Evolutionary conservation across 2,113 vertebrate genomes (phyloP).

Genomic region (Ptilorrhoa leucosticta): DNA sequence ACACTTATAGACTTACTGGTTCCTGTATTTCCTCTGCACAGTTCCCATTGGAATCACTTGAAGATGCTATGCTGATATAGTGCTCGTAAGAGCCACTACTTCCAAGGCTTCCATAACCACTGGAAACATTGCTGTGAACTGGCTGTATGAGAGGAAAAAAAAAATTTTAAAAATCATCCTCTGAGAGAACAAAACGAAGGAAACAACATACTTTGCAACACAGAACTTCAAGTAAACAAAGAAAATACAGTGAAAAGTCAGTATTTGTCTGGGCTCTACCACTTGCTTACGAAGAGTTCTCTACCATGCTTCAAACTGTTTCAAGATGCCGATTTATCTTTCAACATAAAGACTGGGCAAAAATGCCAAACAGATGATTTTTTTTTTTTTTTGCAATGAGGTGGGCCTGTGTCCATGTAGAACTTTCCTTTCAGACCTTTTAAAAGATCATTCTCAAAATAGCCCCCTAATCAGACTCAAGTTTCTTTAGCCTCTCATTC

Average conservation of each 20-base stretch:
- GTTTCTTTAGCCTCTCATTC: background rate
- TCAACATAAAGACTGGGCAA: background rate
- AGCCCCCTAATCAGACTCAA: background rate
- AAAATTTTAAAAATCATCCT: background rate
- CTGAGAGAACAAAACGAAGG: background rate
- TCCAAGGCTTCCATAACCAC: conserved; percentile 84
- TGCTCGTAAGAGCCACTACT: conserved; percentile 86
- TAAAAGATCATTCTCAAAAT: background rate
- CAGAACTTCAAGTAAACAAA: background rate
- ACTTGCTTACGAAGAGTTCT: background rate
- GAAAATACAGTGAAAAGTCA: background rate
- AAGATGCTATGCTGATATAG: conserved; percentile 81
- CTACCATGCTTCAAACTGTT: background rate
- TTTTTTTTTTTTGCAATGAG: background rate
- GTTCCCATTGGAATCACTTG: conserved; percentile 79
- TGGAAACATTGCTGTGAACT: conserved; percentile 83
- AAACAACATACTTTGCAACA: background rate
- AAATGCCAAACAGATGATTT: background rate
- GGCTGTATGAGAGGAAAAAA: conserved; percentile 64
- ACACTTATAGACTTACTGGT: conserved; percentile 10
- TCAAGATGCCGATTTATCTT: background rate
- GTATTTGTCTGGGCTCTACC: background rate
- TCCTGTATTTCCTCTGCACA: conserved; percentile 51
- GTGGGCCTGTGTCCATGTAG: background rate
- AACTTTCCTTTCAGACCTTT: background rate